Percentiles rank a stretch among this genome's conserved stretches.
Evolutionary conservation across 2,797 vertebrate species (phyloP).

Genomic region (Phyllotis vaccarum): DNA sequence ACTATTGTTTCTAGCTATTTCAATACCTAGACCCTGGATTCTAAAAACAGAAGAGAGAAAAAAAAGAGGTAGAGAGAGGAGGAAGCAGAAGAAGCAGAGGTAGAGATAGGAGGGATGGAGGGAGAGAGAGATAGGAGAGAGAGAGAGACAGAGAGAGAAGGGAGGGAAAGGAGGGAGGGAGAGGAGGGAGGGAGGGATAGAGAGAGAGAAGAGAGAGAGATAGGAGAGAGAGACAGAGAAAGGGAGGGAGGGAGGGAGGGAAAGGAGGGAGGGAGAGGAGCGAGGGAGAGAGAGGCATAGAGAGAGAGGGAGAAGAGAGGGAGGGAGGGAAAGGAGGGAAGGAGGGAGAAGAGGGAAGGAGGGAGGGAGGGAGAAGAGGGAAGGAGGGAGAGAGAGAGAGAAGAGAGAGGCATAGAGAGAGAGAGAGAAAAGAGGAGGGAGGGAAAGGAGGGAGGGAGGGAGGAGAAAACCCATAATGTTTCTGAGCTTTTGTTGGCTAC

Average conservation of each 20-base stretch:
- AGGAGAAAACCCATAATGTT: neutral
- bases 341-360: fast-evolving
- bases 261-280: neutral
- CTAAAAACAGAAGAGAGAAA: neutral
- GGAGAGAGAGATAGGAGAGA: fast-evolving
- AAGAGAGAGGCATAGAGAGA: fast-evolving
- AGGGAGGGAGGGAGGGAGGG: fast-evolving
- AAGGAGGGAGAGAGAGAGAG: neutral
- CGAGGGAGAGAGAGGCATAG: neutral
- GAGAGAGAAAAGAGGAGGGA: neutral
- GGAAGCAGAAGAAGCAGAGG: neutral
- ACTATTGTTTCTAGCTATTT: neutral
- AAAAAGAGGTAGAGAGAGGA: fast-evolving
- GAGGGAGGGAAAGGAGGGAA: fast-evolving
- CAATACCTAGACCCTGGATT: neutral
- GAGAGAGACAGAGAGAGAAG: fast-evolving
- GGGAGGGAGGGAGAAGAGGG: neutral
- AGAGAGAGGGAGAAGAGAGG: neutral
- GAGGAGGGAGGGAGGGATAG: too few species aligned
- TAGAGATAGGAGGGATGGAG: neutral
- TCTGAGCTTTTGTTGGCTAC: neutral
- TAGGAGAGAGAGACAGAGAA: fast-evolving
- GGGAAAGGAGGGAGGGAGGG: neutral
- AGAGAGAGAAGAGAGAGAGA: neutral
- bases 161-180: neutral